Base-by-base conservation (phyloP, 2,888 invertebrate genomes). In the Pollenia amentaria region DNA sequence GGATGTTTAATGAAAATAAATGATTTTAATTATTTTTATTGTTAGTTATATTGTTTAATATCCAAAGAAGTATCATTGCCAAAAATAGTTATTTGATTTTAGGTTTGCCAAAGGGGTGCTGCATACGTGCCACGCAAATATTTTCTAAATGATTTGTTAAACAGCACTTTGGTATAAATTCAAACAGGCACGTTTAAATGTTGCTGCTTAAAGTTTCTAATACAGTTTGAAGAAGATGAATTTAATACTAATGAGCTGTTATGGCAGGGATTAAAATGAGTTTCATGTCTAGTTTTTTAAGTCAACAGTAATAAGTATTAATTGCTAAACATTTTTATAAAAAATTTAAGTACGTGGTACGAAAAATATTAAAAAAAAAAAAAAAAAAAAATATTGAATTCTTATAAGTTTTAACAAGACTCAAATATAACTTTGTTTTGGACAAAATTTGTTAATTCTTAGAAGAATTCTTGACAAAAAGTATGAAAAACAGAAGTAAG, bases 61-160 rank as follows among this genome's bases (percentile, higher is more conserved):
- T 16, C 42, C 42, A 62, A 80, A n/a, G 21, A 80, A n/a, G 21
- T 38, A 60, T 73, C 77, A 78, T 44, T 85, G 85, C 76, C 83
- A 87, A 87, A 84, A 87, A 84, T 67, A 79, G 77, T 84, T 72
- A 46, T 65, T 62, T 69, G 16, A 77, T 82, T 80, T 73, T 80
- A 84, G 86, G 87, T 77, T 87, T 84, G 87, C 55, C 87, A 62
- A 70, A 67, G 73, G 67, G 80, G 80, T 84, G 83, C 76, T 84
- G 83, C 76, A 79, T 80, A 87, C 82, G 86, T 87, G 87, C 87
- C 87, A 84, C 87, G 84, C 84, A 84, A 87, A 87, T 73, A 81
- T 65, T 77, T 86, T 53, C 21, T 12, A 72, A 80, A 73, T 84
- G 55, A 78, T 55, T 72, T 42, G 8, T 21, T 62, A 55, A 64